Base-by-base conservation (phyloP, 2,797 vertebrate species). In the Peromyscus aztecus region DNA sequence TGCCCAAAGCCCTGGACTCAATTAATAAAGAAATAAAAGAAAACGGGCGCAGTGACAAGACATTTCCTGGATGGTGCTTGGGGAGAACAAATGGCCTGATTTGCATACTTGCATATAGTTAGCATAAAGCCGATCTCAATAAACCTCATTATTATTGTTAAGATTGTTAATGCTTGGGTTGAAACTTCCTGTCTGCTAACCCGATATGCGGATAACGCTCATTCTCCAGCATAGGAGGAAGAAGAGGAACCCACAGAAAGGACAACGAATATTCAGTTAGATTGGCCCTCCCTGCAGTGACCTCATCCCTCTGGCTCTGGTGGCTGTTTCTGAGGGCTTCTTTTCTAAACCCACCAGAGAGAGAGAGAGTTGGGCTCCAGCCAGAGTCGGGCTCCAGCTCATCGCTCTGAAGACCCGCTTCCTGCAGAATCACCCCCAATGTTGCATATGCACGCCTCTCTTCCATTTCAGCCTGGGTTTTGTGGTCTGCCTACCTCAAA, bases 321-420 rank as follows among this genome's bases (percentile, higher is more conserved):
- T 57, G 67, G 43, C 29, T 27, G 40, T 55, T 94, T 90, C 89
- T 91, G 65, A 87, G 65, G 93, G 61, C 73, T 85, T 89, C 89
- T 81, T 82, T 94, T 80, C 67, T 46, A 49, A 19, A 91, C 57
- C 37, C 4, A 49, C 59, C n/a, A 67, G 46, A 91, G 16, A 84
- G 14, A 76, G 59, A 65, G 49, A 34, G 49, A 0, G 52, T 9
- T 85, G 57, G 88, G 90, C 78, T 93, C 52, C 7, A 34, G 69
- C 69, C 77, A 90, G 84, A 91, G n/a, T 27, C 14, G 12, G 52
- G 52, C 52, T 52, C 13, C 43, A 23, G 52, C 86, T 57, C 76
- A 73, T 85, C 24, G 27, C 34, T n/a, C 80, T 59, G 10, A 67
- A 89, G 73, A 71, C 40, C 71, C 59, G 2, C 63, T 63, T 34